Base-by-base conservation (phyloP, 2,113 vertebrate genomes). In the Cathartes aura region DNA sequence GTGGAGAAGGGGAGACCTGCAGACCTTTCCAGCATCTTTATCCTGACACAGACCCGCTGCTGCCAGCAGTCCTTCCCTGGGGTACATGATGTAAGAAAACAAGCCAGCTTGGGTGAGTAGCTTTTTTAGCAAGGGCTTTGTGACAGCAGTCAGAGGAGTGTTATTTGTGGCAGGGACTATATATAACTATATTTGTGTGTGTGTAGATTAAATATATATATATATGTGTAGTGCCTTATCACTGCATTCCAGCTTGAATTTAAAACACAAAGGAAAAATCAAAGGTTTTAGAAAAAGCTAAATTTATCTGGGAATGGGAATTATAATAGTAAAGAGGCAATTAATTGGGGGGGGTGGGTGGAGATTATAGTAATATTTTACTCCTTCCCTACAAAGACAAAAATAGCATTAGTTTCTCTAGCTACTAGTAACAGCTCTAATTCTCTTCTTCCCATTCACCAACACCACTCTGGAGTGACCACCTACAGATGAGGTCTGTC, bases 221-320 rank as follows among this genome's bases (percentile, higher is more conserved):
- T 82, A 1, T 79, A 15, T 66, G 50, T 56, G 66, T 50, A 94
- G 84, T 45, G 87, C 43, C 93, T 97, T 97, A 97, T 97, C 97
- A 8, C 91, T 90, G 74, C 93, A 56, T 95, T 93, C 93, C 97
- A 97, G 96, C 96, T 96, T 94, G 96, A 90, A 63, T 59, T 48
- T 78, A 90, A 93, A 94, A 88, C 84, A 93, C 82, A 90, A 90
- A 90, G 62, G 70, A 76, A 95, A 95, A 94, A 97, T 96, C 89
- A 97, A 94, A 95, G 78, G 45, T 53, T 94, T 97, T 85, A 94
- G 74, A 93, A 93, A 96, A 91, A 95, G 89, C 91, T 91, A 91
- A 80, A 93, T 96, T 91, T 95, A 88, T 96, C 91, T 38, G 62
- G 58, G 62, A 91, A 87, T 73, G 70, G 45, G 81, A 97, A 94